Evolutionary conservation across 2,888 invertebrate genomes (phyloP).

Genomic region (Neocrepidodera transversa): DNA sequence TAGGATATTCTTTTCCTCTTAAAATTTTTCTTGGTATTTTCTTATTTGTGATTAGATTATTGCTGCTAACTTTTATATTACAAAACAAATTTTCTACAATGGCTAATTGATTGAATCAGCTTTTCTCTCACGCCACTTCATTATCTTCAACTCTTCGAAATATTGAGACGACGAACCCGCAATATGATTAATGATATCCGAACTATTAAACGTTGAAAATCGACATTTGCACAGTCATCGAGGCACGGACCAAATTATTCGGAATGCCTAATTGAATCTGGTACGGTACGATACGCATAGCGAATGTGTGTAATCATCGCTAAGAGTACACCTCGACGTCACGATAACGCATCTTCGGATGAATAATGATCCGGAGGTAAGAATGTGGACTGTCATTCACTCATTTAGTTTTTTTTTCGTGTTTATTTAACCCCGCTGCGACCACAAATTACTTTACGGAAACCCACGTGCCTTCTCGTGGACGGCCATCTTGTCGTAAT

Average conservation of each 20-base stretch:
- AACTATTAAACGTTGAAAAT: conserved; percentile 29
- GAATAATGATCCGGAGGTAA: conserved; percentile 59
- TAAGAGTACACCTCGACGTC: conserved; percentile 59
- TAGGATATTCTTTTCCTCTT: no score
- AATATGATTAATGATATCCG: conserved; percentile 26
- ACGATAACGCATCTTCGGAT: conserved; percentile 59
- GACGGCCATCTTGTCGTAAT: conserved; percentile 18
- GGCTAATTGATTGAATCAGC: no score
- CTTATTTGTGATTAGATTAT: no score
- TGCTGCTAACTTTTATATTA: no score
- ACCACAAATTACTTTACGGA: conserved; percentile 70
- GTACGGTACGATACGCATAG: conserved; percentile 28
- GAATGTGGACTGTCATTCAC: conserved; percentile 69
- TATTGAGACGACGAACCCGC: background rate
- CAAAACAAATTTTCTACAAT: no score
- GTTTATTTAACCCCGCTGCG: conserved; percentile 69
- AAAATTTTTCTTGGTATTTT: no score
- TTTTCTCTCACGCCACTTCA: no score
- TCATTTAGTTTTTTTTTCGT: conserved; percentile 66
- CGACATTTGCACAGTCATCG: conserved; percentile 26
- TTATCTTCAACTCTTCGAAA: no score
- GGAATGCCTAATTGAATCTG: conserved; percentile 46
- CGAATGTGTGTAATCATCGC: conserved; percentile 54
- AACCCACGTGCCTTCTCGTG: conserved; percentile 57
- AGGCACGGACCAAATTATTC: conserved; percentile 25